Conservation (phyloP, 1,140 invertebrate species). For the Platorchestia sp. region DNA sequence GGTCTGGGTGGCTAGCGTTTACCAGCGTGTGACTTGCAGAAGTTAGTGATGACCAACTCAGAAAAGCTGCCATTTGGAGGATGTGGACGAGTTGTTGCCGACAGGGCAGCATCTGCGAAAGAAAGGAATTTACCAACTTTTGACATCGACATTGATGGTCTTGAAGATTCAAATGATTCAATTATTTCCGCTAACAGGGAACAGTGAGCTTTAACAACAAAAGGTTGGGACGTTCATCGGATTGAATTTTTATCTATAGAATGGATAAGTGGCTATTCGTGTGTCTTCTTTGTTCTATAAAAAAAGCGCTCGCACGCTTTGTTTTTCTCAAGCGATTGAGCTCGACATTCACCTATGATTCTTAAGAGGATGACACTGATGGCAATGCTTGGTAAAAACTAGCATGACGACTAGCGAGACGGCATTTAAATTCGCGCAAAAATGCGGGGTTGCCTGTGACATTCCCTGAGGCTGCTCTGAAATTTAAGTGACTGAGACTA, state of each 20-base stretch:
- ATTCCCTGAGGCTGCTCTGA: not conserved
- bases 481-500: not conserved
- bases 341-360: not conserved
- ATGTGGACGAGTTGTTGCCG: not conserved
- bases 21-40: not conserved
- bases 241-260: not conserved
- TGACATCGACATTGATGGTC: not conserved
- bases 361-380: not conserved
- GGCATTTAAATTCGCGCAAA: not conserved
- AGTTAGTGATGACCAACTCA: not conserved
- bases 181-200: too few species aligned
- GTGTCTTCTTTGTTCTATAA: not conserved
- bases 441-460: not conserved
- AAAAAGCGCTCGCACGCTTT: not conserved
- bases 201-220: too few species aligned
- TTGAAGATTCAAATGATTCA: not conserved
- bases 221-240: too few species aligned
- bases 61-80: not conserved
- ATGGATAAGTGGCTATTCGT: not conserved
- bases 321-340: not conserved
- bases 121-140: not conserved
- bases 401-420: not conserved
- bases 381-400: not conserved
- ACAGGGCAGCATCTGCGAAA: not conserved
- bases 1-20: not conserved